Base-by-base conservation (phyloP, 23 tunicate species). In the Trididemnum miniatum region DNA sequence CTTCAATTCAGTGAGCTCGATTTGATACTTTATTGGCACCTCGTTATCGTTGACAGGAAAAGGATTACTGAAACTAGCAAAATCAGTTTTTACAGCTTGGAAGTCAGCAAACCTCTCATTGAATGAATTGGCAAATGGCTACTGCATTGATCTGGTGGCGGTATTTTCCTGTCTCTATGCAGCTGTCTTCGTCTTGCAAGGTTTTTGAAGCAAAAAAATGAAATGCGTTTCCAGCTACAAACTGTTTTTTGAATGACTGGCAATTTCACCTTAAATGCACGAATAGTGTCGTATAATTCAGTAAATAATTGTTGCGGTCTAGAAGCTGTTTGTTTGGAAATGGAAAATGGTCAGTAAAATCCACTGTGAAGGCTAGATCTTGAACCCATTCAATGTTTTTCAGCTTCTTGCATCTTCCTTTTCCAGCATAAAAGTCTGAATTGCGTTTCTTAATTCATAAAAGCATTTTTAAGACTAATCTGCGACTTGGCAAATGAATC, bases 101-200 rank as follows among this genome's bases (percentile, higher is more conserved):
- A 74, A 74, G 25, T 74, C 80, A 25, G 80, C 80, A 74, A 74
- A 74, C 39, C 76, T 71, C 31, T 71, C 38, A 71, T 71, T 23
- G 76, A 71, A 71, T 71, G 76, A 37, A 38, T 71, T 71, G n/a
- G n/a, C n/a, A n/a, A n/a, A n/a, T n/a, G 44, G 76, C 22, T 71
- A 62, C 27, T 15, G 69, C 69, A 15, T 62, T 62, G 69, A 23
- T 62, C 27, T 62, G 20, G 69, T 62, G 69, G 23, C 27, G 23
- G 69, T 62, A 62, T 23, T 62, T 62, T 23, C 23, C 69, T 20
- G 69, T 62, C 69, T 62, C 69, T 4, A 62, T 23, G 69, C 69
- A 62, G 69, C 23, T 27, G 27, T 62, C 39, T 33, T 69, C 9
- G 76, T 69, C 76, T 69, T 69, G 38, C 76, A 69, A 31, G 23